Evolutionary conservation across 92 coral and sea anemone species (phyloP), one percentile per base, ranked within the genome.

Genomic region (Porites evermanni): DNA sequence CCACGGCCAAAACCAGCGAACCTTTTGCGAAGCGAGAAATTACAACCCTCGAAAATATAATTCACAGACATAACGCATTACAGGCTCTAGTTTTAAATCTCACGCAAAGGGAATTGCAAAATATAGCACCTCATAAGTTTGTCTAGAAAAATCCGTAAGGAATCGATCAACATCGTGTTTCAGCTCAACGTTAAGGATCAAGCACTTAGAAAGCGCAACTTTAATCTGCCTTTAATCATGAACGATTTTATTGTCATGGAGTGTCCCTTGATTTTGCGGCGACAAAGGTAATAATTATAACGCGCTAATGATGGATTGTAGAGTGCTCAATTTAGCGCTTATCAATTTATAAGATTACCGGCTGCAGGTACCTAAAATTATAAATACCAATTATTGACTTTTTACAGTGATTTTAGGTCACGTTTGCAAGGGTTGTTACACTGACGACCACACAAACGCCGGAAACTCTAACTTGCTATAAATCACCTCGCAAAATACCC

Each of bases 381-480:
- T 38, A 4, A 38, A 38, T 38, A 38, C 47, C 47, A 38, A 38
- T 11, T 8, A 29, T 19, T 32, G 52, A 16, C n/a, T 54, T 64
- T 38, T 44, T 69, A 29, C 74, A 65, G 24, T 53, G 23, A 74
- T 61, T 58, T 56, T 20, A 18, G 44, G 68, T 81, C 86, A 81
- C 77, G 77, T 81, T 81, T 70, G 47, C 47, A 38, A 38, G 47
- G n/a, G 19, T 38, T 69, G 64, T 64, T 18, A 24, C 74, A 79
- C 14, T 38, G 47, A 38, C 83, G 50, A 67, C 69, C 77, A 53
- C 70, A 29, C 53, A 12, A 9, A 53, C 18, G 65, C 76, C 84
- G 78, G 86, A 81, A 81, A 81, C 78, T 10, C 64, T 81, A 58
- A 59, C 69, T 54, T 16, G 86, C 67, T 23, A 38, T 29, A 70